phyloP scores from a whole-genome alignment of 2,888 invertebrate genomes.

The Metallyticus violacea region DNA sequence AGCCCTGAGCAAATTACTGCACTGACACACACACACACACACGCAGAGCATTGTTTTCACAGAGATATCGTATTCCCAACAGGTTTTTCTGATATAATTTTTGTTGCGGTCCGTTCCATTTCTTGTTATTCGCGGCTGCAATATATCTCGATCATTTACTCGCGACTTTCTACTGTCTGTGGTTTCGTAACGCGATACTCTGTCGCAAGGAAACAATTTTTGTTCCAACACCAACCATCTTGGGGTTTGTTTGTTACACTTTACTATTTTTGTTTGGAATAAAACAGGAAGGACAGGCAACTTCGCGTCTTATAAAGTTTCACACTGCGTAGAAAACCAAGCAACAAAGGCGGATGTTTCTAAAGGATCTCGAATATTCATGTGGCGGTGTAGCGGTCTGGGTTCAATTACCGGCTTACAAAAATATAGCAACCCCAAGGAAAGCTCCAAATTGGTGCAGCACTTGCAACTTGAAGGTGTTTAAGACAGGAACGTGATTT shows the following conservation, averaged over 20 bases:
- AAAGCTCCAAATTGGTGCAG: too few species aligned
- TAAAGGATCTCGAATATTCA: neutral
- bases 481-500: too few species aligned
- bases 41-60: neutral
- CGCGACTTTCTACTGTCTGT: neutral
- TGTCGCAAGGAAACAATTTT: neutral
- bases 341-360: neutral
- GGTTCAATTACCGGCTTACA: neutral
- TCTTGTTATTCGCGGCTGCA: neutral
- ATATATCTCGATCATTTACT: neutral
- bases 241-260: neutral
- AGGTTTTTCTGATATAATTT: neutral
- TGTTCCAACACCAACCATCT: neutral
- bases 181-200: neutral
- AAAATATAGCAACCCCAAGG: too few species aligned
- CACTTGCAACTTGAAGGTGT: too few species aligned
- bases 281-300: neutral
- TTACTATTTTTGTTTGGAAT: neutral
- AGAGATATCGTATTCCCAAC: neutral
- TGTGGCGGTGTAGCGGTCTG: neutral
- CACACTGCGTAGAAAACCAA: too few species aligned
- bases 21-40: neutral
- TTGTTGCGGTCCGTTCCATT: neutral
- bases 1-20: neutral
- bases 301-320: neutral